phyloP scores from a whole-genome alignment of 2,113 vertebrate species.

The Pleuronectes platessa region DNA sequence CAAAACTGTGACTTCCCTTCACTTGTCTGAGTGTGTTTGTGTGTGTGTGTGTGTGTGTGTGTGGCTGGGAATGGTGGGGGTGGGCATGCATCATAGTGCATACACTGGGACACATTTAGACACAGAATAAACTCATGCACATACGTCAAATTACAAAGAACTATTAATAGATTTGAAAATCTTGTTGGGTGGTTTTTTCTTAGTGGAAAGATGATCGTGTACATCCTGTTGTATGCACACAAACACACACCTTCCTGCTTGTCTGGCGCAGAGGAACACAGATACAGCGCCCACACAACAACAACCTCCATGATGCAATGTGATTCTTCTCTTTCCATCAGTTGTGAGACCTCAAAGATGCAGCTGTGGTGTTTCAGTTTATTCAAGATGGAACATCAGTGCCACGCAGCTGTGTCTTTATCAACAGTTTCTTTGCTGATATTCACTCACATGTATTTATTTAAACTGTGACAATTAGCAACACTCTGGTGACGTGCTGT shows the following conservation, averaged over 20 bases:
- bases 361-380: slow-evolving; percentile 4
- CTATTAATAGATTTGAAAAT: slow-evolving; percentile 60
- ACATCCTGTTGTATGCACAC: slow-evolving; percentile 47
- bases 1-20: slow-evolving; percentile 41
- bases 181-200: slow-evolving; percentile 19
- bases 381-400: background rate
- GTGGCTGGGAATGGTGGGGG: background rate
- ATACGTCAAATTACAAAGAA: background rate
- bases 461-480: background rate
- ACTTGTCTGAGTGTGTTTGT: background rate
- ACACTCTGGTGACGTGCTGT: background rate
- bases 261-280: slow-evolving; percentile 57
- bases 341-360: slow-evolving; percentile 23
- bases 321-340: slow-evolving; percentile 26
- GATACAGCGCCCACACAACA: slow-evolving; percentile 48
- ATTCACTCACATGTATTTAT: background rate
- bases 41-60: background rate
- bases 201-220: slow-evolving; percentile 60
- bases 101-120: background rate
- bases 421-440: background rate
- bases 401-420: slow-evolving; percentile 1
- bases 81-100: background rate
- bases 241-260: slow-evolving; percentile 53
- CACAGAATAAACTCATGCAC: slow-evolving; percentile 6
- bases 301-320: slow-evolving; percentile 11